Percentiles rank a stretch among this genome's conserved stretches.
These are phyloP conservation scores for Rhopalosiphum padi DNA, from an alignment of 1,140 invertebrate species.

Conservation along the genomic window DNA sequence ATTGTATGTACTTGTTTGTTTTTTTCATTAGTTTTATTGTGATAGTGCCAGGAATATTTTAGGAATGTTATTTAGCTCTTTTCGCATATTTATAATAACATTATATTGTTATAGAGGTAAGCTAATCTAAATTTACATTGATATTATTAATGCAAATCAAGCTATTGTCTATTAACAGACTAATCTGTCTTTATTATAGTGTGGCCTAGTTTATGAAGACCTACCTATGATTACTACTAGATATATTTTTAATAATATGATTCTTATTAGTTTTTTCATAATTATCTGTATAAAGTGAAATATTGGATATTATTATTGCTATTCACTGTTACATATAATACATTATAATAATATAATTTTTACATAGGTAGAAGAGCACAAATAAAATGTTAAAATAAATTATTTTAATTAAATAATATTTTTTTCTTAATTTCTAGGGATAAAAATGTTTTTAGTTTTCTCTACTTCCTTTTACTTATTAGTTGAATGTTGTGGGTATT, in stretches of 20 bases:
- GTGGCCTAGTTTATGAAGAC: not conserved
- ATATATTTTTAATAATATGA: not conserved
- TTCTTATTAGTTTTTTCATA: not conserved
- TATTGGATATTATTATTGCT: not conserved
- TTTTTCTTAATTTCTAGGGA: no score
- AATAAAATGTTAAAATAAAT: no score
- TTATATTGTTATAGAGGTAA: not conserved
- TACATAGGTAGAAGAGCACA: not conserved
- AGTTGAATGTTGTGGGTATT: not conserved
- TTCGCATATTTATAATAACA: not conserved
- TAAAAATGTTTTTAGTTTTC: not conserved
- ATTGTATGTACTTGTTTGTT: slow-evolving; percentile 1
- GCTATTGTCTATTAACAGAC: not conserved
- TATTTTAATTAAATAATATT: no score
- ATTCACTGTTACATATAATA: not conserved
- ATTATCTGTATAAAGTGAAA: no score
- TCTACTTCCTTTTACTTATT: not conserved
- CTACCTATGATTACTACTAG: not conserved
- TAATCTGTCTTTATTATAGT: not conserved
- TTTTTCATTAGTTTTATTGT: not conserved
- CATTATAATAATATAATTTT: not conserved
- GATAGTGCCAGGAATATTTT: not conserved
- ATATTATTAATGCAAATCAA: not conserved
- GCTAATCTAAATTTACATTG: not conserved
- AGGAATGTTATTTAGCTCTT: not conserved